phyloP scores from a whole-genome alignment of 2,797 vertebrate species.

The Aeoliscus strigatus region DNA sequence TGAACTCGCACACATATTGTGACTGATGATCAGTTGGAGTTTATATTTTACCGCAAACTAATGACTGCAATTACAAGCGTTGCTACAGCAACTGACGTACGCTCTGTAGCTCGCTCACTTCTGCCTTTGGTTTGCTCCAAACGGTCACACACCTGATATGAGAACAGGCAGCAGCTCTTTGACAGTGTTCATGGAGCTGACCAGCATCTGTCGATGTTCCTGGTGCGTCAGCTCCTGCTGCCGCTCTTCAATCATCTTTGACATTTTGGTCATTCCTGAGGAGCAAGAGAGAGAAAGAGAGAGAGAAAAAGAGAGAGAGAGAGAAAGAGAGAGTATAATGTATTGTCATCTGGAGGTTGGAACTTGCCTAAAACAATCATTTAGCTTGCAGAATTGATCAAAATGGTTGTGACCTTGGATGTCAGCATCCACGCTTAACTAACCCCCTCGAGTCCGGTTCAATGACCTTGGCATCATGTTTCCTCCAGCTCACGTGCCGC shows the following conservation, averaged over 20 bases:
- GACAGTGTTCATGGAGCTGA: conserved; percentile 94
- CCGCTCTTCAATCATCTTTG: conserved; percentile 98
- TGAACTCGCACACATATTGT: too few relatives aligned
- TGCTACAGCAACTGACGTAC: conserved; percentile 67
- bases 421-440: conserved; percentile 2
- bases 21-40: too few relatives aligned
- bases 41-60: conserved; percentile 30
- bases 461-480: conserved; percentile 37
- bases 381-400: neutral
- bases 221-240: conserved; percentile 98
- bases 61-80: conserved; percentile 71
- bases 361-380: conserved; percentile 1
- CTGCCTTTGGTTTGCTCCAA: neutral
- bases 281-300: conserved; percentile 5
- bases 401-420: conserved; percentile 4
- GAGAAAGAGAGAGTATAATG: neutral
- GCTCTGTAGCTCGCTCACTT: conserved; percentile 29
- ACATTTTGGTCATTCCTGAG: conserved; percentile 98
- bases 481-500: conserved; percentile 31
- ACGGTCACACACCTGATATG: conserved; percentile 80
- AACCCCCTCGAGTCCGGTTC: conserved; percentile 1
- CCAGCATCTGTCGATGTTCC: conserved; percentile 92
- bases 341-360: neutral
- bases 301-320: neutral
- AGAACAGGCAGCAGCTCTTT: conserved; percentile 95